Evolutionary conservation across 2,113 vertebrate species (phyloP), one percentile per base, ranked within the genome.

Genomic region (Struthidea cinerea): DNA sequence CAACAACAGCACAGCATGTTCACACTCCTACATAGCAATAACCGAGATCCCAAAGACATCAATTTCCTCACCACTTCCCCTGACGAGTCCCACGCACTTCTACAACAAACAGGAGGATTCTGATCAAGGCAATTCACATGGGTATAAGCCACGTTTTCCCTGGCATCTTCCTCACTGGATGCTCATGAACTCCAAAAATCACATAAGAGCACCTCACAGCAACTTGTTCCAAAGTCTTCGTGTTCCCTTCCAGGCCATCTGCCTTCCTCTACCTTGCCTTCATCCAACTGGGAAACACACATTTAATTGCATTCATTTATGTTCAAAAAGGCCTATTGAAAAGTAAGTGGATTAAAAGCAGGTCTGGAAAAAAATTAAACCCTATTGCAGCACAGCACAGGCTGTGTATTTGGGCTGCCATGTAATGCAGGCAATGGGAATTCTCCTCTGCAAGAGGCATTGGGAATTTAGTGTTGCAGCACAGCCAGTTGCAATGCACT

Each of bases 271-370:
- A 53, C 32, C 57, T 91, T 75, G 35, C 20, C 63, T 93, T 71
- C 4, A 0, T 78, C 75, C 94, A 97, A 11, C 53, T 84, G 78
- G 49, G 56, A 90, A 96, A 63, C 41, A 63, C 67, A 64, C 30
- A 75, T 65, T 87, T 93, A 95, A 91, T 93, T 94, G 74, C 61
- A 95, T 44, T 83, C 80, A 93, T 96, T 90, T 86, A 91, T 49
- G 44, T 65, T 85, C 88, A 92, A 70, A 92, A 30, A 80, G 44
- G 32, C 35, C 71, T 78, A 74, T 30, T 93, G 95, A 79, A 89
- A 84, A 94, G 53, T 86, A 96, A 97, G 49, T 86, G 87, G 92
- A 95, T 92, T 96, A 96, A 97, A 90, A 83, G 32, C 47, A 55
- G 24, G 11, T 56, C 87, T 90, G 78, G 94, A 90, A 83, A 95